These are phyloP conservation scores for Epiblema foenella DNA, from an alignment of 2,888 invertebrate species.

Conservation along the genomic window DNA sequence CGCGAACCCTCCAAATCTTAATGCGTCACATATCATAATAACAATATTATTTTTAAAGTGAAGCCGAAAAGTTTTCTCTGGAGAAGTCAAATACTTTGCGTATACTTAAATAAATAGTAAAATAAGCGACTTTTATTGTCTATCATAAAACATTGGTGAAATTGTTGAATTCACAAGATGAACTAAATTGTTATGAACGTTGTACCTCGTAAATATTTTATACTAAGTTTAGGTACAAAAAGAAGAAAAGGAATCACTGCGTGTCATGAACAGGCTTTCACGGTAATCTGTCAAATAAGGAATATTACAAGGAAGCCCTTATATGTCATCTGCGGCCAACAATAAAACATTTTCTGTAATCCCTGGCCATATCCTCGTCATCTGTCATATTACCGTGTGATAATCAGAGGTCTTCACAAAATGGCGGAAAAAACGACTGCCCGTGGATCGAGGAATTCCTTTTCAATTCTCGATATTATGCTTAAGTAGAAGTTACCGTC, in stretches of 20 bases:
- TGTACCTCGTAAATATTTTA: no score
- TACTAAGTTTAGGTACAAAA: not conserved
- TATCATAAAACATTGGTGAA: no score
- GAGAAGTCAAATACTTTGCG: no score
- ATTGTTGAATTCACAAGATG: no score
- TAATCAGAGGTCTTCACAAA: conserved; percentile 28
- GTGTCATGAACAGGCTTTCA: not conserved
- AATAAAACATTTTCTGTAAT: conserved; percentile 34
- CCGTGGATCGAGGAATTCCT: conserved; percentile 13
- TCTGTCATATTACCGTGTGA: conserved; percentile 37
- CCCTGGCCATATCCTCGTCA: conserved; percentile 39
- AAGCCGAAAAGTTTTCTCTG: no score
- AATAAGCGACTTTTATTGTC: no score
- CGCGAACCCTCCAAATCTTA: no score
- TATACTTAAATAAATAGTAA: no score
- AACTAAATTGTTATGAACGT: no score
- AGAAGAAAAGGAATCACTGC: not conserved
- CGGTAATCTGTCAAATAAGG: conserved; percentile 17
- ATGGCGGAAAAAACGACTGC: conserved; percentile 2
- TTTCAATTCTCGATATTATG: conserved; percentile 26
- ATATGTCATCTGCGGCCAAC: conserved; percentile 19
- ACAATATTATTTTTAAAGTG: no score
- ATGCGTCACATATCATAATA: no score
- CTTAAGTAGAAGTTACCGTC: not conserved
- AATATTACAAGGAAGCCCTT: conserved; percentile 13